Evolutionary conservation across 2,113 vertebrate genomes (phyloP), one percentile per base, ranked within the genome.

Genomic region (Oostethus manadensis): DNA sequence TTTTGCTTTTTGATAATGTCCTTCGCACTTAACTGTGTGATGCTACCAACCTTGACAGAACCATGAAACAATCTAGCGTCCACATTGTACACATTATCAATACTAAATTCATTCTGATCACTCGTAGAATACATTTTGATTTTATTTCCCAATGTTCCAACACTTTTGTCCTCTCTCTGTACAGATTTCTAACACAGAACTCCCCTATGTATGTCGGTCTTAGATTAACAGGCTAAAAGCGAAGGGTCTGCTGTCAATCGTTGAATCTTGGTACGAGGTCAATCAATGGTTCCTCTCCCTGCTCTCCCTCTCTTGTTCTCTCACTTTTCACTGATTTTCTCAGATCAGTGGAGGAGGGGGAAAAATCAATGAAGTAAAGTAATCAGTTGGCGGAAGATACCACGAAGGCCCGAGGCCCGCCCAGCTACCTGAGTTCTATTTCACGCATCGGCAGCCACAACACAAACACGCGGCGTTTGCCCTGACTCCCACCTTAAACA

Each of bases 331-430:
- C 73, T 87, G 86, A 86, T 87, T 81, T 78, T 84, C 86, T 85
- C 82, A 88, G 84, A 88, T 88, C 86, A 86, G 76, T 83, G 79
- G 68, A 85, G 84, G 76, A 81, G 73, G 80, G 74, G 84, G 75
- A 66, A 82, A 86, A 90, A 90, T 91, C 88, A 86, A 89, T 91
- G 86, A 78, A 73, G 82, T 87, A 83, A 86, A 88, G 86, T 86
- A 88, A 90, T 89, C 85, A 85, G 84, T 88, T 82, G 78, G 81
- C 81, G 82, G 84, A 88, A 89, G 87, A 87, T 83, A 80, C 73
- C 84, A 68, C 68, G 74, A 78, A 84, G 80, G 79, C 87, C 84
- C 21, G 66, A 73, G 86, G 87, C 84, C 79, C 69, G 62, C 72
- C 73, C 66, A 56, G 78, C 79, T 89, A 90, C 88, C 87, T 88